Percentiles rank a stretch among this genome's conserved stretches.
Evolutionary conservation across 2,113 vertebrate species (phyloP).

Genomic region (Brachirus orientalis): DNA sequence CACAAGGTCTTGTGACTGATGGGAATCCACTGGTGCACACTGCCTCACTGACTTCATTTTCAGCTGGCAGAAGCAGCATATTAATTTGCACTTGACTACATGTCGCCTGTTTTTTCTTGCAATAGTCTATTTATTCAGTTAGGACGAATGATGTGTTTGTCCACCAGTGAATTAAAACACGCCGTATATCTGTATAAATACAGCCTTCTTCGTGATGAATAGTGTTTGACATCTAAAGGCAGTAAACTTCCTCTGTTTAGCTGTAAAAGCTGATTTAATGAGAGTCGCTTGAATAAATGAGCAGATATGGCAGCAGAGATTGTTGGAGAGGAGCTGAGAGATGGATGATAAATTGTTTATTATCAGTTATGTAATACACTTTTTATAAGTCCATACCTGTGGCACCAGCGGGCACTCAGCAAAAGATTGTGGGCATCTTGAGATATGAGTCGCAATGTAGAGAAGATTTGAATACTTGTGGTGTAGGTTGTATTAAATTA

Average conservation of each 20-base stretch:
- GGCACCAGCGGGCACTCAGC: slow-evolving; percentile 26
- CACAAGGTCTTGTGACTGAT: slow-evolving; percentile 66
- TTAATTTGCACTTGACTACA: slow-evolving; percentile 62
- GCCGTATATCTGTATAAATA: slow-evolving; percentile 59
- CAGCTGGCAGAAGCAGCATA: slow-evolving; percentile 62
- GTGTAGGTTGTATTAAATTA: slow-evolving; percentile 28
- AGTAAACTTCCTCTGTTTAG: slow-evolving; percentile 60
- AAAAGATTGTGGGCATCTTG: slow-evolving; percentile 27
- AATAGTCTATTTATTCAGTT: slow-evolving; percentile 54
- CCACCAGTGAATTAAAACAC: slow-evolving; percentile 66
- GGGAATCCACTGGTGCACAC: slow-evolving; percentile 51
- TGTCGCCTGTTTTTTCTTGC: neutral
- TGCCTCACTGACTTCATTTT: slow-evolving; percentile 68
- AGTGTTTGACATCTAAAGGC: slow-evolving; percentile 62
- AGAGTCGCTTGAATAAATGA: slow-evolving; percentile 65
- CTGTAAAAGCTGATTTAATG: slow-evolving; percentile 65
- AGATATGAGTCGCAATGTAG: slow-evolving; percentile 29
- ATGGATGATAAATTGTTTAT: slow-evolving; percentile 54
- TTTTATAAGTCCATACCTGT: slow-evolving; percentile 53
- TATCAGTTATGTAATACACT: slow-evolving; percentile 62
- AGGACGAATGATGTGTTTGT: slow-evolving; percentile 65
- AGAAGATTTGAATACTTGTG: slow-evolving; percentile 10
- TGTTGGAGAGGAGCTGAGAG: slow-evolving; percentile 55
- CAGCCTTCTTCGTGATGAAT: slow-evolving; percentile 56
- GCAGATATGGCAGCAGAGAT: slow-evolving; percentile 55